Percentiles rank a stretch among this genome's conserved stretches.
Evolutionary conservation across 2,888 invertebrate species (phyloP).

Genomic region (Drosophila ustulata): DNA sequence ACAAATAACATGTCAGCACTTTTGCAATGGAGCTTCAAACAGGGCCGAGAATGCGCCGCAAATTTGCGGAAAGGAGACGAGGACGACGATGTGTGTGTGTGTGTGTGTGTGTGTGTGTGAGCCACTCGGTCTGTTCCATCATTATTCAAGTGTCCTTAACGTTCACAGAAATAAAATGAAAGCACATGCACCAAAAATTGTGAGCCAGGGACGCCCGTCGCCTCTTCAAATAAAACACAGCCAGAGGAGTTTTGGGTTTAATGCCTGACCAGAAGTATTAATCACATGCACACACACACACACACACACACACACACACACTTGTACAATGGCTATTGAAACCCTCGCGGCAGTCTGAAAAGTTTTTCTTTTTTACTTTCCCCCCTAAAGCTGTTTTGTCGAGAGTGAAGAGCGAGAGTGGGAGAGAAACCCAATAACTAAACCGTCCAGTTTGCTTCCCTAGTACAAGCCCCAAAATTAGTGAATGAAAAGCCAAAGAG

Average conservation of each 20-base stretch:
- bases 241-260: constrained; percentile 58
- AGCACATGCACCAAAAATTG: constrained; percentile 43
- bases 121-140: constrained; percentile 72
- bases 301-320: constrained; percentile 21
- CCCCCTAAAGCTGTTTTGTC: constrained; percentile 63
- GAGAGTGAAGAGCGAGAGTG: constrained; percentile 27
- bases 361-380: constrained; percentile 51
- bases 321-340: constrained; percentile 5
- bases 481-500: constrained; percentile 67
- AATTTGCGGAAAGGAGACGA: constrained; percentile 53
- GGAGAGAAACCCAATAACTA: constrained; percentile 72
- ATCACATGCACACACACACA: constrained; percentile 63
- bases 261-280: constrained; percentile 78
- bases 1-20: constrained; percentile 81
- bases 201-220: constrained; percentile 14
- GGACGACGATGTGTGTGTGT: constrained; percentile 1
- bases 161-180: constrained; percentile 66
- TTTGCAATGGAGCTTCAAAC: constrained; percentile 64
- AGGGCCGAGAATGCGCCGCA: constrained; percentile 62
- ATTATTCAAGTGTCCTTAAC: constrained; percentile 80
- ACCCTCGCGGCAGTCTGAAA: constrained; percentile 65
- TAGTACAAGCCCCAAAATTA: constrained; percentile 67
- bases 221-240: constrained; percentile 72
- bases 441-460: constrained; percentile 31
- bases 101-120: not conserved